Conservation (phyloP, 2,113 vertebrate species). For the Cricetomys ansorgei region DNA sequence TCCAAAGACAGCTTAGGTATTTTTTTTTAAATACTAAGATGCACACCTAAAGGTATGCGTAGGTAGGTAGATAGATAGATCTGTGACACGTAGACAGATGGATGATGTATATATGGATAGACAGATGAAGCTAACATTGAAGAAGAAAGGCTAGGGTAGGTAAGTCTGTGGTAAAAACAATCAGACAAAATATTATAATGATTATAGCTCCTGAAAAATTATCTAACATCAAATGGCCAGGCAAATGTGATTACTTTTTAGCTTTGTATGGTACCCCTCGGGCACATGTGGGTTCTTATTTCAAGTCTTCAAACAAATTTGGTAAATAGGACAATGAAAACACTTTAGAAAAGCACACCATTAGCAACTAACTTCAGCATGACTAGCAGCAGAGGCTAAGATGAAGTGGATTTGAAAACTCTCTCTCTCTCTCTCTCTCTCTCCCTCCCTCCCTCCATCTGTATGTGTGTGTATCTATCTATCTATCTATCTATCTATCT, state of each 20-base stretch:
- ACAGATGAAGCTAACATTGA: neutral
- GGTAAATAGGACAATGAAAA: neutral
- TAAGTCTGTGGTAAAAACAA: neutral
- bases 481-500: neutral
- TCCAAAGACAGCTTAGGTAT: neutral
- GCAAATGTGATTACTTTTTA: neutral
- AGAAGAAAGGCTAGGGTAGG: neutral
- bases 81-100: neutral
- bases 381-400: neutral
- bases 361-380: neutral
- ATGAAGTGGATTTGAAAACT: neutral
- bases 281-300: neutral
- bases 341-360: neutral
- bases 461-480: neutral
- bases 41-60: neutral
- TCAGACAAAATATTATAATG: neutral
- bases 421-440: neutral
- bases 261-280: neutral
- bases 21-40: neutral
- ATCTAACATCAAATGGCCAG: neutral
- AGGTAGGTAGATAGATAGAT: neutral
- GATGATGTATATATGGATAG: neutral
- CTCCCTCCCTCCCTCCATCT: rapidly evolving
- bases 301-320: slow-evolving; percentile 28
- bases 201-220: neutral